Evolutionary conservation across 2,888 invertebrate species (phyloP).

Genomic region (Itoplectis maculator): DNA sequence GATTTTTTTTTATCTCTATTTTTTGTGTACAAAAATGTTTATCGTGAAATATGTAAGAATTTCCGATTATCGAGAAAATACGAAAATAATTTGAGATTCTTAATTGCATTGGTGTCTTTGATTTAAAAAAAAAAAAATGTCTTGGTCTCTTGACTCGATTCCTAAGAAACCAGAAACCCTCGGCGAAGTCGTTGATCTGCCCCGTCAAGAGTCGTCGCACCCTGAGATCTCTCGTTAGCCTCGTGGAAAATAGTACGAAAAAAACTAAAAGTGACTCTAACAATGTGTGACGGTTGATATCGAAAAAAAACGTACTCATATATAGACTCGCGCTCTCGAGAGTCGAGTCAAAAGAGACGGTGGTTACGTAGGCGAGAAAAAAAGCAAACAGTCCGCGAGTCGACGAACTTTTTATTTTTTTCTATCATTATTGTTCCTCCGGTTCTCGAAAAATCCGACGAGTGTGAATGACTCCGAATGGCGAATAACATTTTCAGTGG

Average conservation of each 20-base stretch:
- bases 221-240: not conserved
- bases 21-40: too few species aligned
- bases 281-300: slow-evolving; percentile 79
- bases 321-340: slow-evolving; percentile 72
- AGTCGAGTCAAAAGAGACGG: slow-evolving; percentile 76
- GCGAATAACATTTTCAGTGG: slow-evolving; percentile 50
- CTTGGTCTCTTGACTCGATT: slow-evolving; percentile 16
- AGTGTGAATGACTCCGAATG: slow-evolving; percentile 57
- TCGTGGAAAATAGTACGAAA: slow-evolving; percentile 3
- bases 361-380: slow-evolving; percentile 64
- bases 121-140: too few species aligned
- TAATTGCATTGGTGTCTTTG: too few species aligned
- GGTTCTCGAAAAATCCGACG: not conserved
- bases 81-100: too few species aligned
- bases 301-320: slow-evolving; percentile 69
- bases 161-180: not conserved
- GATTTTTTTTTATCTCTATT: too few species aligned
- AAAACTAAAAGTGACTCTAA: slow-evolving; percentile 75
- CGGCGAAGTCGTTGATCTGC: slow-evolving; percentile 10
- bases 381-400: slow-evolving; percentile 77
- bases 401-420: slow-evolving; percentile 61
- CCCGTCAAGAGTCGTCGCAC: not conserved
- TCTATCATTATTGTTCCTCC: not conserved
- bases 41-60: too few species aligned
- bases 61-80: too few species aligned